These are phyloP conservation scores for Kuschelorhynchus macadamiae DNA, from an alignment of 2,888 invertebrate genomes.

Conservation along the genomic window DNA sequence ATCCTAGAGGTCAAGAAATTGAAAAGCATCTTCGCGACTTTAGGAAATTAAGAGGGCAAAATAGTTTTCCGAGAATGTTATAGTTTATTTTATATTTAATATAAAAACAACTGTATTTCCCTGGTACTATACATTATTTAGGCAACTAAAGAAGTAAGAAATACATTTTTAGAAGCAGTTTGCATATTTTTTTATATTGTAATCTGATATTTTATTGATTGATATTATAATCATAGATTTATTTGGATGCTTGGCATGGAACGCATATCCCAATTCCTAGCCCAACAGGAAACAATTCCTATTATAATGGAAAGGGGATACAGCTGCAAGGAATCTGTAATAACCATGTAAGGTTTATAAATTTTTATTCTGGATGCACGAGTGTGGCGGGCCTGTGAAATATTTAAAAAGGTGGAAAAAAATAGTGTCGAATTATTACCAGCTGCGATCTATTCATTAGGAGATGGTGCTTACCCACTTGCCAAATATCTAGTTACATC, in stretches of 20 bases:
- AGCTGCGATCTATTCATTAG: conserved; percentile 10
- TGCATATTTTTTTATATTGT: too few species aligned
- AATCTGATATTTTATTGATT: too few species aligned
- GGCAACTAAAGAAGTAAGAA: too few species aligned
- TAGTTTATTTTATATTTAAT: neutral
- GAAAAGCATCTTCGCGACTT: neutral
- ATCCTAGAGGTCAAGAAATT: neutral
- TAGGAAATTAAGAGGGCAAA: neutral
- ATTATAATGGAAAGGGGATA: conserved; percentile 38
- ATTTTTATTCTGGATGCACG: conserved; percentile 33
- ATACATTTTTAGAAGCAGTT: too few species aligned
- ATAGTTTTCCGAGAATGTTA: neutral
- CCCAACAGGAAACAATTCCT: conserved; percentile 33
- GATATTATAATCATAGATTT: too few species aligned
- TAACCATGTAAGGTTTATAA: conserved; percentile 5
- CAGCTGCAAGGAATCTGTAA: conserved; percentile 29
- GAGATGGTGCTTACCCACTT: conserved; percentile 30
- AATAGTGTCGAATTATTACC: neutral
- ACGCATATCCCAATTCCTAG: conserved; percentile 38
- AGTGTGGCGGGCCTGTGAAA: conserved; percentile 4
- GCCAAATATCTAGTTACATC: conserved; percentile 24
- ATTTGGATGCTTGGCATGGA: conserved; percentile 36
- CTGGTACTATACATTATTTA: too few species aligned
- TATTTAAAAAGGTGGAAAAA: conserved; percentile 18
- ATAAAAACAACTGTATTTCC: too few species aligned